Evolutionary conservation across 2,888 invertebrate species (phyloP), one percentile per base, ranked within the genome.

Genomic region (Drosophila kokeensis): DNA sequence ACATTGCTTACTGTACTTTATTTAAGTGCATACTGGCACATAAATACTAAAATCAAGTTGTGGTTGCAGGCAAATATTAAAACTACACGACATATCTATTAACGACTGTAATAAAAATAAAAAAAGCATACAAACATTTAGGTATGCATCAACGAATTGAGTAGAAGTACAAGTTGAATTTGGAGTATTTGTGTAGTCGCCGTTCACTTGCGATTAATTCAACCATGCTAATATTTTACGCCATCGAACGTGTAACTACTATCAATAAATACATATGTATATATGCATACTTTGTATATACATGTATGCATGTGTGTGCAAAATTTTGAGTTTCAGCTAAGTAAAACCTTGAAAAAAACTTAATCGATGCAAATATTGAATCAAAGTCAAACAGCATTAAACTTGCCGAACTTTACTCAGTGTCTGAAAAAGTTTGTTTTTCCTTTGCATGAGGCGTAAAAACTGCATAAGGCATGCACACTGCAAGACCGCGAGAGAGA

Each of bases 331-430:
- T 79, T 78, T 80, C 58, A 80, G 60, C 68, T 50, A 76, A 76
- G 74, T 78, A 64, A 78, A 72, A 72, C 57, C 68, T 74, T 83
- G 69, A 70, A 78, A 72, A 45, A 87, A 79, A 77, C 81, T 72
- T 88, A 87, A 84, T 84, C 84, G 84, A 84, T 84, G 87, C 84
- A 85, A 85, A 85, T 82, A 89, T 87, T 89, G 85, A 89, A 87
- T 89, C 85, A 85, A 85, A 85, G 89, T 85, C 89, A 85, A 89
- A 87, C 85, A 79, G 84, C 84, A 84, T 84, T 84, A 84, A 85
- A 89, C 89, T 87, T 85, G 87, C 87, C 87, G 85, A 85, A 89
- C 87, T 85, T 83, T 87, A 82, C 84, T 68, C 71, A 77, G 82
- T 65, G 73, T 75, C 69, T 69, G 69, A 75, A 84, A 87, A 84